A percentile compares a stretch with the other conserved stretches of the same genome.
Evolutionary conservation across 2,797 vertebrate genomes (phyloP).

Genomic region (Coracias cyanogaster): DNA sequence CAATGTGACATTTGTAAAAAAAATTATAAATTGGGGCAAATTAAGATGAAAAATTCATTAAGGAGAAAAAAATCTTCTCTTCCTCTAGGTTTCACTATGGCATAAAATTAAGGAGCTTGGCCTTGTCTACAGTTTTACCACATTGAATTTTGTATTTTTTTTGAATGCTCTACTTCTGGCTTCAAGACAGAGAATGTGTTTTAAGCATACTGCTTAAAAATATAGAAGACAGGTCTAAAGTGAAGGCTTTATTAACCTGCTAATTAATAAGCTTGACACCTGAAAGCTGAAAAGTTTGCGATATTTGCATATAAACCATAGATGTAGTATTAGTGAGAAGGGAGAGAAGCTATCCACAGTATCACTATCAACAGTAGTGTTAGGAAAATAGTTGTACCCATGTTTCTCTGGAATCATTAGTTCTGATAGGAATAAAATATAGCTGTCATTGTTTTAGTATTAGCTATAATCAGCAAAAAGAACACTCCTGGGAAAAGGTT

Average conservation of each 20-base stretch:
- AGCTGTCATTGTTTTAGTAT: background rate
- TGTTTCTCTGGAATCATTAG: slow-evolving; percentile 3
- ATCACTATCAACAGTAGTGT: background rate
- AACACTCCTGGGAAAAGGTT: background rate
- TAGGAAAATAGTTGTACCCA: background rate
- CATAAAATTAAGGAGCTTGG: background rate
- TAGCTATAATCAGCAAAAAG: background rate
- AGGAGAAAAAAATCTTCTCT: background rate
- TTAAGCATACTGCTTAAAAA: background rate
- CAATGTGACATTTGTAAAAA: background rate
- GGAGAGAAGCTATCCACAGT: too few species aligned
- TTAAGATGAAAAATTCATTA: background rate
- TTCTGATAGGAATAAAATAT: background rate
- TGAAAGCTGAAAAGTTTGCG: background rate
- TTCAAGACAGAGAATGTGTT: background rate
- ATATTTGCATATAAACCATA: background rate
- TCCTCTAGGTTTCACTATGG: background rate
- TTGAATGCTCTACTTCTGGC: background rate
- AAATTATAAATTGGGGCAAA: background rate
- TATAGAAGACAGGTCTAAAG: background rate
- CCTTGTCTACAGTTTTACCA: background rate
- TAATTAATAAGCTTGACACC: background rate
- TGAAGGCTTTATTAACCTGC: background rate
- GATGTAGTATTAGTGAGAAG: background rate
- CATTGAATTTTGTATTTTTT: background rate